Conservation (phyloP, 2,797 vertebrate species). For the Poecilia velifera region DNA sequence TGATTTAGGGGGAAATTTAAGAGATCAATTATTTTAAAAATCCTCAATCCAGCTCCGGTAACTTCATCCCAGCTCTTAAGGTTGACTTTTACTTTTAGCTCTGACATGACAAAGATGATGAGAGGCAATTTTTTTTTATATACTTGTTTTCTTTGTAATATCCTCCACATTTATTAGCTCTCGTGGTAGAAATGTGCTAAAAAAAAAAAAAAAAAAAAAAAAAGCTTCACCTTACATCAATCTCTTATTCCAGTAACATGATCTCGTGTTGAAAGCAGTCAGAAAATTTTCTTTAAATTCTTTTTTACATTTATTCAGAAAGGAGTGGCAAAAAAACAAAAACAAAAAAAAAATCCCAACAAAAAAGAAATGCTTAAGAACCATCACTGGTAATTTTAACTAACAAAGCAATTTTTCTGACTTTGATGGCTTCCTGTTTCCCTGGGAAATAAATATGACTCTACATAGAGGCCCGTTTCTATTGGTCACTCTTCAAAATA, state of each 20-base stretch:
- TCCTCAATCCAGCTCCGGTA: neutral
- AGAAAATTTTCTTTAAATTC: too few relatives aligned
- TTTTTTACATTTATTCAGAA: neutral
- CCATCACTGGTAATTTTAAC: neutral
- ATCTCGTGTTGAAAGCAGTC: neutral
- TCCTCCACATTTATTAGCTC: neutral
- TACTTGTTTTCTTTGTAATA: neutral
- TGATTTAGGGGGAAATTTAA: neutral
- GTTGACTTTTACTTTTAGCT: constrained; percentile 10
- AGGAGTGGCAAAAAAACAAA: neutral
- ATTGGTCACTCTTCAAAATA: neutral
- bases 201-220: too few relatives aligned
- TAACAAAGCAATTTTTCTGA: neutral
- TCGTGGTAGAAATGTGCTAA: neutral
- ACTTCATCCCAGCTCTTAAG: neutral
- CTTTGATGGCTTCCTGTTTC: neutral
- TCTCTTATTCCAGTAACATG: neutral
- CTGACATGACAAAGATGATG: neutral
- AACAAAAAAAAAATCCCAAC: neutral
- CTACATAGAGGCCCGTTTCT: neutral
- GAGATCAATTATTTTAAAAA: too few relatives aligned
- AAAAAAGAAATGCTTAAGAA: neutral
- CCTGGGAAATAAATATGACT: neutral
- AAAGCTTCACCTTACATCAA: too few relatives aligned
- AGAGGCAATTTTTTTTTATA: neutral